A percentile compares a stretch with the other conserved stretches of the same genome.
These are phyloP conservation scores for Sacculina carcini DNA, from an alignment of 2,888 invertebrate species.

Conservation along the genomic window DNA sequence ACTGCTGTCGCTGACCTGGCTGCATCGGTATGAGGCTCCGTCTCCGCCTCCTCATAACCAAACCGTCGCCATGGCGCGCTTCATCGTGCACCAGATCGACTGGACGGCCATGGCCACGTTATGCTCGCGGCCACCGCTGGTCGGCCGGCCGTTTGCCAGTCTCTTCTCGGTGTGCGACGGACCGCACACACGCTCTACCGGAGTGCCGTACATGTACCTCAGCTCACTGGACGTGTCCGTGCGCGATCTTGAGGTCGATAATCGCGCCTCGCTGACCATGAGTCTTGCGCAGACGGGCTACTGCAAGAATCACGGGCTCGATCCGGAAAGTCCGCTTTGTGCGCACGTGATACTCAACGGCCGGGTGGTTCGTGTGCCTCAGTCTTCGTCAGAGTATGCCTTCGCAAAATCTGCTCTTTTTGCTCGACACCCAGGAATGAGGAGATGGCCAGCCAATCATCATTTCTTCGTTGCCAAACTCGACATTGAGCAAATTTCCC, in stretches of 20 bases:
- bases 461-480: slow-evolving; percentile 48
- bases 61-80: slow-evolving; percentile 39
- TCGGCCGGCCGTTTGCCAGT: slow-evolving; percentile 38
- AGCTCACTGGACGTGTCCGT: slow-evolving; percentile 41
- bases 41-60: slow-evolving; percentile 36
- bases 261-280: slow-evolving; percentile 30
- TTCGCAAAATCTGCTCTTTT: slow-evolving; percentile 36
- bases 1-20: too few relatives aligned
- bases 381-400: slow-evolving; percentile 27
- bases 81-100: slow-evolving; percentile 40
- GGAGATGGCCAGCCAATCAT: slow-evolving; percentile 30
- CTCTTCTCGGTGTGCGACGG: slow-evolving; percentile 46
- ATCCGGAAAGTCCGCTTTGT: slow-evolving; percentile 51
- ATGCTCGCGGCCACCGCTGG: slow-evolving; percentile 30
- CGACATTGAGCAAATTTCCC: slow-evolving; percentile 39
- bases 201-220: slow-evolving; percentile 44
- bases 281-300: slow-evolving; percentile 39
- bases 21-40: too few relatives aligned
- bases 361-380: slow-evolving; percentile 31
- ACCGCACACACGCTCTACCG: slow-evolving; percentile 34
- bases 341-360: slow-evolving; percentile 42
- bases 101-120: slow-evolving; percentile 45
- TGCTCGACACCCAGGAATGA: slow-evolving; percentile 40
- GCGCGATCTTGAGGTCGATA: slow-evolving; percentile 32
- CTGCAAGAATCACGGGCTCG: slow-evolving; percentile 31